Percentiles rank a stretch among this genome's conserved stretches.
Evolutionary conservation across 2,113 vertebrate genomes (phyloP).

Genomic region (human (Homo sapiens)): GRCh38 chr1:65830001-65830500

Average conservation of each 20-base stretch:
- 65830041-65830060: background rate
- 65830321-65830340: background rate
- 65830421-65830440: background rate
- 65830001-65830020: background rate
- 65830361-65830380: background rate
- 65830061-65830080: background rate
- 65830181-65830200: background rate
- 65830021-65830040: background rate
- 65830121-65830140: background rate
- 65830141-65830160: background rate
- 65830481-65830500: background rate
- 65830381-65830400: background rate
- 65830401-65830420: background rate
- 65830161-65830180: background rate
- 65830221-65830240: background rate
- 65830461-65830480: background rate
- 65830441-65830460: too few species aligned
- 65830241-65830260: background rate
- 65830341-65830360: background rate
- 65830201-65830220: background rate
- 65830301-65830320: background rate
- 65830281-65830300: background rate
- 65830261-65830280: background rate
- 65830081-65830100: background rate
- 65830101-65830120: background rate